A percentile compares a stretch with the other conserved stretches of the same genome.
phyloP scores from a whole-genome alignment of 2,113 vertebrate species.

The Rhinoptilus africanus region DNA sequence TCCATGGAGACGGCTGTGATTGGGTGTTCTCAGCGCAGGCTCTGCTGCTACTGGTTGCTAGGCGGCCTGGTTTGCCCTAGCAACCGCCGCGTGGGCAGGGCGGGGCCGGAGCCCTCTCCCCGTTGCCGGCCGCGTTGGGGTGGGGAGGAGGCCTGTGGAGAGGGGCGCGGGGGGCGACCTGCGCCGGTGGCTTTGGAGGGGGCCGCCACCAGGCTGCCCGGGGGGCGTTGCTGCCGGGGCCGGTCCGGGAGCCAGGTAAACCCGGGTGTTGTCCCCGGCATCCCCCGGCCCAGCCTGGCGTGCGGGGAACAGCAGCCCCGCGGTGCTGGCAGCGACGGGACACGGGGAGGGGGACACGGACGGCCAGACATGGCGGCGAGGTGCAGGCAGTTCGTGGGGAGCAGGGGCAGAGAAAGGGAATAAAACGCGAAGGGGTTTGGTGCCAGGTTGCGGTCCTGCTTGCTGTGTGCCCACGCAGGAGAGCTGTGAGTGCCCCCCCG shows the following conservation, averaged over 20 bases:
- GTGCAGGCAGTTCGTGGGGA: too few relatives aligned
- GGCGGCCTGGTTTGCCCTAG: rapidly evolving
- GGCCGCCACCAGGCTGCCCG: background rate
- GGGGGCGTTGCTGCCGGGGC: too few relatives aligned
- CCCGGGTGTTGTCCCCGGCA: background rate
- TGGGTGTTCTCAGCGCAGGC: background rate
- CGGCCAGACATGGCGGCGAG: rapidly evolving
- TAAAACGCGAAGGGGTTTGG: rapidly evolving
- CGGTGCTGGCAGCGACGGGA: too few relatives aligned
- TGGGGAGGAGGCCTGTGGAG: too few relatives aligned
- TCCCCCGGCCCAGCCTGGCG: too few relatives aligned
- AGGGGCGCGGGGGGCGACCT: too few relatives aligned
- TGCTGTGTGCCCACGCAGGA: rapidly evolving
- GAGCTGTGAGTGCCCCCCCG: rapidly evolving
- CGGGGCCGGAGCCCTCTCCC: rapidly evolving
- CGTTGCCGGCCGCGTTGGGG: rapidly evolving
- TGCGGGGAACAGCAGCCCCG: background rate
- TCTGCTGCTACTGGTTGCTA: background rate
- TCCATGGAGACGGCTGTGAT: background rate
- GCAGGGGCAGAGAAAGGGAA: too few relatives aligned
- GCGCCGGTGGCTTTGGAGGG: too few relatives aligned
- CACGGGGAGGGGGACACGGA: too few relatives aligned
- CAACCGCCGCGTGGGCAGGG: rapidly evolving
- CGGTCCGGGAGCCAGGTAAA: background rate
- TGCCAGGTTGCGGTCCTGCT: background rate